These are phyloP conservation scores for Aphidius gifuensis DNA, from an alignment of 1,140 invertebrate species.

Conservation along the genomic window DNA sequence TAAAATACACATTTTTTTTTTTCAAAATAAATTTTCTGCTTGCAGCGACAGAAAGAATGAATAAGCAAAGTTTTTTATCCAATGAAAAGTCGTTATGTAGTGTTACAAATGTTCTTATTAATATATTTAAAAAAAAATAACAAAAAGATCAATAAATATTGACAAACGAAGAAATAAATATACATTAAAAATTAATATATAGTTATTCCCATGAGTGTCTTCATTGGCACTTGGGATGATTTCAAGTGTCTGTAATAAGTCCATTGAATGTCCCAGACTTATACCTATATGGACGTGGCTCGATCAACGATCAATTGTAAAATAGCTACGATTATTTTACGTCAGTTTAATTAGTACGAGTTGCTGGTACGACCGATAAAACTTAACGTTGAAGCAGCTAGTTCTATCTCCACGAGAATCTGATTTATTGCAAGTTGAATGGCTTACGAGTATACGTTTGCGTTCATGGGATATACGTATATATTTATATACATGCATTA, in stretches of 20 bases:
- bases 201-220: background rate
- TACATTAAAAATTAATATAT: too few species aligned
- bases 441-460: constrained; percentile 31
- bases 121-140: too few species aligned
- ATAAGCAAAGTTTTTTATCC: too few species aligned
- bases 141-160: too few species aligned
- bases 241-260: constrained; percentile 26
- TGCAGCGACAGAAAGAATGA: too few species aligned
- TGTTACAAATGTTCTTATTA: too few species aligned
- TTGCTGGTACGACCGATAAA: constrained; percentile 52
- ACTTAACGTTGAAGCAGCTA: constrained; percentile 47
- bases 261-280: constrained; percentile 1
- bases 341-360: constrained; percentile 56
- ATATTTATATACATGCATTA: constrained; percentile 25
- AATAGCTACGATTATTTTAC: constrained; percentile 52
- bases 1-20: too few species aligned
- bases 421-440: constrained; percentile 53
- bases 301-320: constrained; percentile 55
- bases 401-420: constrained; percentile 53
- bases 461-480: constrained; percentile 16
- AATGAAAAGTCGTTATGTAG: too few species aligned
- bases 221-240: background rate
- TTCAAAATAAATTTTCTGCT: too few species aligned
- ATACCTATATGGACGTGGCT: constrained; percentile 34
- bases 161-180: too few species aligned